Evolutionary conservation across 2,113 vertebrate genomes (phyloP), one percentile per base, ranked within the genome.

Genomic region (Ibidorhyncha struthersii): DNA sequence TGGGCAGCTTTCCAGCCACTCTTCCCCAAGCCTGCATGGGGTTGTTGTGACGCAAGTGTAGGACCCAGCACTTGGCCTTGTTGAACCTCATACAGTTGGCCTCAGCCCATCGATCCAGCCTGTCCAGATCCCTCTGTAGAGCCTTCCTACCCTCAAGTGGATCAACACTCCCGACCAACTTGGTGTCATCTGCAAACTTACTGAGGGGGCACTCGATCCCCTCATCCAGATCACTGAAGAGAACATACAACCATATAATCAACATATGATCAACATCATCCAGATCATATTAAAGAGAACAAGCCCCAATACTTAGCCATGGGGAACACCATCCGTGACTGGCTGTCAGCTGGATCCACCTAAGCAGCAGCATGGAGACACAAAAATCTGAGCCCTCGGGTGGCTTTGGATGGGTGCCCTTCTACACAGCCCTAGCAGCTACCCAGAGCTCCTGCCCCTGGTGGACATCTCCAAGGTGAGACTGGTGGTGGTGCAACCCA

Each of bases 311-410:
- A 58, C 56, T 22, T 20, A 63, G 38, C 17, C 26, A 38, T 40
- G 38, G 26, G 26, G 40, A 50, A 50, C 38, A 63, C 38, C 38
- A 63, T 26, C 40, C 41, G 62, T 41, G 38, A 63, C 38, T 8
- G 19, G 8, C 17, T 5, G 5, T 26, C 38, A 41, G 41, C 62
- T 63, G 12, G 26, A 63, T 36, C 45, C 12, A 30, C n/a, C 14
- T 19, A 13, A 79, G 41, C 45, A 85, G 78, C 26, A 74, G 41
- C 52, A 32, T 0, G 0, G n/a, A 65, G n/a, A 41, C 12, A 14
- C 0, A 1, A 32, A 72, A 77, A 49, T 45, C 16, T 25, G 61
- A 70, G 56, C 12, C 27, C 29, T 76, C 0, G 2, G 3, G 12
- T 63, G 30, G 1, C 32, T 88, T 47, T 63, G 72, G 17, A 49